Conservation (phyloP, 2,797 vertebrate species). For the Oceanodroma leucorhoa region DNA sequence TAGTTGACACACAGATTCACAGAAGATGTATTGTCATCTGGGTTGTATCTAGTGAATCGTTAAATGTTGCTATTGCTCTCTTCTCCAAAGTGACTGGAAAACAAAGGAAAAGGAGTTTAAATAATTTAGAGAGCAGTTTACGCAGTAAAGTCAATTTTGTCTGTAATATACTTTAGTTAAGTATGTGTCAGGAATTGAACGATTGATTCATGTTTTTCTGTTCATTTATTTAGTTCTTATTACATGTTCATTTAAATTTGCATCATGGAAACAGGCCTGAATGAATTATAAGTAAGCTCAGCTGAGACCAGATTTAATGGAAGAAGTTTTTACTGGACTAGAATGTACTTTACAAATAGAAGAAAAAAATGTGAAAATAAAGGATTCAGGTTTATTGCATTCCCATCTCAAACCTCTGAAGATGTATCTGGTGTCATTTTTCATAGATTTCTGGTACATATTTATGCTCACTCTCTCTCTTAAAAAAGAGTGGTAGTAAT, state of each 20-base stretch:
- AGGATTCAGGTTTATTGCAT: constrained; percentile 17
- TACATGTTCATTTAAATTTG: neutral
- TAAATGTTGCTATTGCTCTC: neutral
- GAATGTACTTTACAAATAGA: neutral
- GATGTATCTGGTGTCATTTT: neutral
- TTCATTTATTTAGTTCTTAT: neutral
- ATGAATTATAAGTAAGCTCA: neutral
- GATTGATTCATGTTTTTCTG: neutral
- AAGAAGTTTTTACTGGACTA: neutral
- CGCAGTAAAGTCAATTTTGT: neutral
- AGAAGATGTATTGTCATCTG: neutral
- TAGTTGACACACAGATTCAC: neutral
- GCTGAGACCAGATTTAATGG: neutral
- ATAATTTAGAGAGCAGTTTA: neutral
- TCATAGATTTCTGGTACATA: neutral
- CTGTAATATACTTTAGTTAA: neutral
- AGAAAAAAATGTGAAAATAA: constrained; percentile 44
- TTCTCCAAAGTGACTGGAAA: neutral
- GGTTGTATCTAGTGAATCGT: neutral
- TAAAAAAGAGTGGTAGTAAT: neutral
- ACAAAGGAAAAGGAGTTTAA: constrained; percentile 18
- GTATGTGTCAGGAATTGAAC: neutral
- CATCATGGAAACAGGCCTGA: neutral
- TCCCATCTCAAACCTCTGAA: neutral
- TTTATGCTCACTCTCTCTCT: constrained; percentile 19